Base-by-base conservation (phyloP, 2,113 vertebrate genomes). In the Pterocles gutturalis region DNA sequence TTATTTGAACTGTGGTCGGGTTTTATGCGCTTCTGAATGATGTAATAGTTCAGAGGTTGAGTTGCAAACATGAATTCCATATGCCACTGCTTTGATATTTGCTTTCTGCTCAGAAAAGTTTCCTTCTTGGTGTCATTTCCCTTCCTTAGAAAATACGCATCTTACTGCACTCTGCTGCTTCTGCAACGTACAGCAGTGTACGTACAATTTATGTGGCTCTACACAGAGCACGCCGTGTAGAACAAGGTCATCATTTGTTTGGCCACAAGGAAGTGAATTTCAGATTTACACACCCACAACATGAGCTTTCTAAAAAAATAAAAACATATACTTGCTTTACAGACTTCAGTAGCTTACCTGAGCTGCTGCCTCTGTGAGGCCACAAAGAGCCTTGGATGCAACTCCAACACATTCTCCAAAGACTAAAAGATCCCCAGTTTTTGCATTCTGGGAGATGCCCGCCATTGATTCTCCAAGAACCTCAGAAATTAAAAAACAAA, bases 401-500 rank as follows among this genome's bases (percentile, higher is more conserved):
- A 99, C 98, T 41, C 99, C 98, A 79, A 99, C 99, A 55, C 99
- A 99, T 82, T 99, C 99, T 41, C 99, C 99, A 38, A 99, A 99
- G 31, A 99, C 99, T 19, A 98, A 95, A 85, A 99, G 99, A 91
- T 99, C 99, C 7, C 99, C 99, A 0, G 99, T 99, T 97, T 99
- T 99, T 92, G 99, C 99, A 80, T 99, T 99, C 96, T 99, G 99
- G 15, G 99, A 99, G 97, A 99, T 99, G 38, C 99, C 99, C 0
- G 99, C 99, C 99, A 99, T 99, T 0, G 99, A 99, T 96, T 99
- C 99, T 13, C 99, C 99, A 5, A 99, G 98, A 84, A 99, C 99
- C 99, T 99, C 93, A 83, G 65, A 91, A 90, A 94, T 73, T 22
- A 76, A 83, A 91, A 61, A 41, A 41, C 5, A 71, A 70, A 73